Evolutionary conservation across 2,113 vertebrate species (phyloP), one percentile per base, ranked within the genome.

Genomic region (Mungos mungo): DNA sequence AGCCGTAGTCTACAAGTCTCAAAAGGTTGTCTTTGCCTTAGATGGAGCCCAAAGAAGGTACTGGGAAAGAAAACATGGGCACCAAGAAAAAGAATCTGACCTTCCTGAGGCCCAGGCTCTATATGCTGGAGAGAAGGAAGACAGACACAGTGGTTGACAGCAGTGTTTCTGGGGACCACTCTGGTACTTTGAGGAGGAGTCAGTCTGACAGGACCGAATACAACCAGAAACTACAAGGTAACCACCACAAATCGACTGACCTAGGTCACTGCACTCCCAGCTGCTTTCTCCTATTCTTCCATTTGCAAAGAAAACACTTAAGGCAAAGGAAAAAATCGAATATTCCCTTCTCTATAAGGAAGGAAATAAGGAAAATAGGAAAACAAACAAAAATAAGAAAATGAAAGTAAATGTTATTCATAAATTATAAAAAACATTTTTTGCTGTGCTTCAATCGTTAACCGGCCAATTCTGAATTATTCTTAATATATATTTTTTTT

Each of bases 141-240:
- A 99, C 99, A 0, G 99, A 99, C 98, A 99, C 99, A 2, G 98
- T 99, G 93, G 98, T 99, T 66, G 98, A 99, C 23, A 98, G 98
- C 90, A 97, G 97, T 57, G 74, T 29, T 4, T 63, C 96, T 23
- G 99, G 98, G 97, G 99, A 99, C 90, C 99, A 99, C 83, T 98
- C 99, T 86, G 98, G 99, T 85, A 98, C 98, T 52, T 87, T 99
- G 98, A 99, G 99, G 98, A 99, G 99, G 98, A 99, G 99, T 97
- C 99, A 99, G 98, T 99, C 99, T 0, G 99, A 99, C 98, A 99
- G 99, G 98, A 99, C 99, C 12, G 99, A 99, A 97, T 99, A 99
- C 99, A 99, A 98, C 99, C 98, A 99, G 87, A 99, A 99, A 97
- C 98, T 99, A 89, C 99, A 99, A 99, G 99, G 99, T 99, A 99